Conservation (phyloP, 1,140 invertebrate species). For the Nasonia vitripennis region DNA sequence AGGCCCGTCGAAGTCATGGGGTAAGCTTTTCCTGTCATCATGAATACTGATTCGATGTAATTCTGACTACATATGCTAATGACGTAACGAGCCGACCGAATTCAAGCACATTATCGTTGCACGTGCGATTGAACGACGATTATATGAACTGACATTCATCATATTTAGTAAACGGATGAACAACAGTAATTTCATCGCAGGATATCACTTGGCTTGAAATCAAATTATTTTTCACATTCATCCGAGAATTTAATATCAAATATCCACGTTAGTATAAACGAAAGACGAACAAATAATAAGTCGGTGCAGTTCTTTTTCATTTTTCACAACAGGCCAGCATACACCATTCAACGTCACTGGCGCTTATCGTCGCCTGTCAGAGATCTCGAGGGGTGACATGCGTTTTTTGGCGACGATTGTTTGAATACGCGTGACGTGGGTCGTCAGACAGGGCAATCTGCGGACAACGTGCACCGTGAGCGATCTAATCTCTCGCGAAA, state of each 20-base stretch:
- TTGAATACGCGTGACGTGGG: not conserved
- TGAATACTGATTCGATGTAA: not conserved
- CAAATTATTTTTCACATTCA: no score
- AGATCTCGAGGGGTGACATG: not conserved
- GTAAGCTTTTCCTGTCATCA: not conserved
- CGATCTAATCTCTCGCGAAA: not conserved
- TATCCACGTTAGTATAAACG: no score
- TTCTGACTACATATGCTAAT: not conserved
- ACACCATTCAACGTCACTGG: not conserved
- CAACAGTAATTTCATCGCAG: not conserved
- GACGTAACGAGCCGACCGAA: not conserved
- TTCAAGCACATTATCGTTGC: not conserved
- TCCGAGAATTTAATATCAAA: no score
- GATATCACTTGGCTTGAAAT: no score
- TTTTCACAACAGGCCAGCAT: no score
- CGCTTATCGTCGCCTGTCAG: slow-evolving; percentile 16
- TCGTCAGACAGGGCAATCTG: not conserved
- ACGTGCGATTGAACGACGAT: not conserved
- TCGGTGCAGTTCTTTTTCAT: no score
- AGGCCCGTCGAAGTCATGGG: no score
- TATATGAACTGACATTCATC: not conserved
- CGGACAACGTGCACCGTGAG: not conserved
- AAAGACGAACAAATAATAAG: no score
- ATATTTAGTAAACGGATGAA: not conserved
- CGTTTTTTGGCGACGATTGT: not conserved